Percentiles rank a stretch among this genome's conserved stretches.
phyloP scores from a whole-genome alignment of 2,113 vertebrate species.

The Hassar affinis region DNA sequence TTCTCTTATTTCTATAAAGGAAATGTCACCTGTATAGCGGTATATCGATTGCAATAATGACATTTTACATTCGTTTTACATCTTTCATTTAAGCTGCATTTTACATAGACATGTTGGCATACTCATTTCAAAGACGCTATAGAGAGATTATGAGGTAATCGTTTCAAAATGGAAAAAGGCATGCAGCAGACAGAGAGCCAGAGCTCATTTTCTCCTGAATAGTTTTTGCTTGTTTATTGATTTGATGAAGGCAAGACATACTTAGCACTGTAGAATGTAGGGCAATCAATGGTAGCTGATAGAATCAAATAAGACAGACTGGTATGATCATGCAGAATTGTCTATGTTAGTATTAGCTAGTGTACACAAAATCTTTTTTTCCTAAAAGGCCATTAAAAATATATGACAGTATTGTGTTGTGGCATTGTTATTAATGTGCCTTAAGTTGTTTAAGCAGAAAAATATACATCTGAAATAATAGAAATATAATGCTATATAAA shows the following conservation, averaged over 20 bases:
- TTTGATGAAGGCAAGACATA: constrained; percentile 31
- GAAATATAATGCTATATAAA: not conserved
- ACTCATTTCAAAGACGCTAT: not conserved
- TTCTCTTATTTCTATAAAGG: not conserved
- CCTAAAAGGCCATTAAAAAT: not conserved
- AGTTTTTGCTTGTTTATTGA: constrained; percentile 31
- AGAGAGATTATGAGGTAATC: not conserved
- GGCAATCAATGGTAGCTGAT: constrained; percentile 21
- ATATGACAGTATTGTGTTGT: not conserved
- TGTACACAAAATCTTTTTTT: not conserved
- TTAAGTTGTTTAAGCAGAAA: not conserved
- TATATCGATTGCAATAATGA: not conserved
- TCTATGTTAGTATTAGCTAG: not conserved
- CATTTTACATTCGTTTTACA: constrained; percentile 1
- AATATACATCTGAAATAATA: not conserved
- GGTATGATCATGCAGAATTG: not conserved
- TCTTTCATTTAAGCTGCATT: not conserved
- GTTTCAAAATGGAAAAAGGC: constrained; percentile 16
- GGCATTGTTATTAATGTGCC: not conserved
- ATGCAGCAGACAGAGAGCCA: not conserved
- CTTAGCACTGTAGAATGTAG: constrained; percentile 21
- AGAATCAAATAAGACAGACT: not conserved
- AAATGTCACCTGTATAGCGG: not conserved
- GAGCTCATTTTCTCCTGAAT: constrained; percentile 6
- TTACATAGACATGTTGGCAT: not conserved